Evolutionary conservation across 2,113 vertebrate species (phyloP).

Genomic region (Poeciliopsis occidentalis): DNA sequence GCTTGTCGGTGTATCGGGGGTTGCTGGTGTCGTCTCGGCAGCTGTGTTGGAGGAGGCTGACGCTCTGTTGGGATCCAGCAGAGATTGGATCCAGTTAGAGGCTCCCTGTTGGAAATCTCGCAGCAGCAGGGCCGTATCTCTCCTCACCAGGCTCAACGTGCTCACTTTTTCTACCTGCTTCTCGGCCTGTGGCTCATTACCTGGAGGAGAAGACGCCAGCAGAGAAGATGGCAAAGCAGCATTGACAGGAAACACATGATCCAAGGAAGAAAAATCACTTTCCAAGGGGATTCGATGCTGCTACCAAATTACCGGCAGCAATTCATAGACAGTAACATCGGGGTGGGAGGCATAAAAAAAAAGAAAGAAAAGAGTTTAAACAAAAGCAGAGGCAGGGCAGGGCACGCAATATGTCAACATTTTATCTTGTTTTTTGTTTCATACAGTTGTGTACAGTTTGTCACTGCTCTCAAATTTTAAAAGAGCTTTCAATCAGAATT

Average conservation of each 20-base stretch:
- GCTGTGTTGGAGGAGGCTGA: conserved; percentile 36
- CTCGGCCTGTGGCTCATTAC: conserved; percentile 76
- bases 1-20: conserved; percentile 50
- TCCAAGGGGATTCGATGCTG: conserved; percentile 1
- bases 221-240: conserved; percentile 16
- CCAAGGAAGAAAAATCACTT: not conserved
- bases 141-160: conserved; percentile 80
- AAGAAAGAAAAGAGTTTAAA: conserved; percentile 8
- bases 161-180: conserved; percentile 81
- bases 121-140: conserved; percentile 84
- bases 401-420: conserved; percentile 15
- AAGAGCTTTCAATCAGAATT: conserved; percentile 1
- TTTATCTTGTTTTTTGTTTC: conserved; percentile 5
- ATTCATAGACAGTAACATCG: conserved; percentile 8
- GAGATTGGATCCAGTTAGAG: conserved; percentile 88
- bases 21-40: conserved; percentile 38
- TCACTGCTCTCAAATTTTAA: conserved; percentile 2
- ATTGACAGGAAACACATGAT: conserved; percentile 16
- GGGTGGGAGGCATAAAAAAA: conserved; percentile 4
- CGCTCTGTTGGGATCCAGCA: conserved; percentile 79
- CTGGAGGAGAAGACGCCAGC: conserved; percentile 57
- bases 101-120: conserved; percentile 85
- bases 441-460: not conserved
- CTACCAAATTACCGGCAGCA: conserved; percentile 2
- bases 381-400: not conserved